phyloP scores from a whole-genome alignment of 1,140 invertebrate species.

The Ctenoplectra terminalis region DNA sequence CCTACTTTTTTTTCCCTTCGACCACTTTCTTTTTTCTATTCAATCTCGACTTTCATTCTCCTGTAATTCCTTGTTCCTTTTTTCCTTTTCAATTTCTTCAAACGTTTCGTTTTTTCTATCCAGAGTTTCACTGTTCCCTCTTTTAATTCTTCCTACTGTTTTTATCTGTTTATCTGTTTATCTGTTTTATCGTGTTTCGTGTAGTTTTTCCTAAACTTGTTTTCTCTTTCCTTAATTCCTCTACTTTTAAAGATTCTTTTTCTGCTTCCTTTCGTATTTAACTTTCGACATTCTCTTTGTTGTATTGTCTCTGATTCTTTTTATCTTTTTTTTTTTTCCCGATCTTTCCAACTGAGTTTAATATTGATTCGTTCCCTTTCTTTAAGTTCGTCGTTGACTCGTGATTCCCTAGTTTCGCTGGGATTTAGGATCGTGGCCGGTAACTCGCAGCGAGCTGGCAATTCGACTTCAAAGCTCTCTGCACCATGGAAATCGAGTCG shows the following conservation, averaged over 20 bases:
- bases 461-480: constrained; percentile 40
- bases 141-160: neutral
- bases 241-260: too few relatives aligned
- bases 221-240: too few relatives aligned
- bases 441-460: constrained; percentile 16
- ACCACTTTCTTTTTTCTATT: too few relatives aligned
- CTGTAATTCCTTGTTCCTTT: neutral
- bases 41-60: neutral
- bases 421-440: constrained; percentile 28
- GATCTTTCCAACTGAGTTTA: too few relatives aligned
- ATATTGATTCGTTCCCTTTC: too few relatives aligned
- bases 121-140: neutral
- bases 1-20: neutral
- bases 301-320: too few relatives aligned
- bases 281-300: too few relatives aligned
- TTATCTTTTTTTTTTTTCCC: too few relatives aligned
- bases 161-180: too few relatives aligned
- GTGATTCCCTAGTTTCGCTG: neutral
- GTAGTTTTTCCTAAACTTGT: too few relatives aligned
- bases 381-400: neutral
- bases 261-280: neutral
- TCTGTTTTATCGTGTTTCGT: too few relatives aligned
- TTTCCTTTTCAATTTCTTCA: neutral
- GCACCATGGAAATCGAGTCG: constrained; percentile 37
- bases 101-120: neutral